A percentile compares a stretch with the other conserved stretches of the same genome.
Evolutionary conservation across 2,888 invertebrate genomes (phyloP).

Genomic region (Drosophila merina): DNA sequence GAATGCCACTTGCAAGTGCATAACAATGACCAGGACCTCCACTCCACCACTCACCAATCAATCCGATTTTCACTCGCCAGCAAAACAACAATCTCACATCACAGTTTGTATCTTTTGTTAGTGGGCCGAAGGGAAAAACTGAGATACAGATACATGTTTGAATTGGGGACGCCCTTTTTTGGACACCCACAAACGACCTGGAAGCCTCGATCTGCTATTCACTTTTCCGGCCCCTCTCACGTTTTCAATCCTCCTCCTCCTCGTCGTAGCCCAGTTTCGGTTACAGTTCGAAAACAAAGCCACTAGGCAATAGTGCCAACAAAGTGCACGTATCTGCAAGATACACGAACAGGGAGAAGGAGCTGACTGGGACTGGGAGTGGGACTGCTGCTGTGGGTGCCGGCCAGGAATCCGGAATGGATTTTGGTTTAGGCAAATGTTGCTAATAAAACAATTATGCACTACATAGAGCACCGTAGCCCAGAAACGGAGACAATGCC

Average conservation of each 20-base stretch:
- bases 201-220: constrained; percentile 41
- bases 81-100: constrained; percentile 21
- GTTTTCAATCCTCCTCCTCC: constrained; percentile 10
- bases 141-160: constrained; percentile 28
- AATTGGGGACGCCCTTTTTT: constrained; percentile 43
- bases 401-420: constrained; percentile 52
- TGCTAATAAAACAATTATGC: constrained; percentile 76
- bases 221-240: constrained; percentile 34
- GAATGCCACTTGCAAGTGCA: constrained; percentile 43
- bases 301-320: constrained; percentile 45
- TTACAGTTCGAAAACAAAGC: constrained; percentile 57
- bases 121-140: neutral
- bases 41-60: constrained; percentile 41
- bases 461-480: constrained; percentile 47
- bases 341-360: constrained; percentile 51
- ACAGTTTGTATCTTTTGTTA: constrained; percentile 14
- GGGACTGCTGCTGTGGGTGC: constrained; percentile 24
- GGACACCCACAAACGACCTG: constrained; percentile 40
- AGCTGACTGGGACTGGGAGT: constrained; percentile 7
- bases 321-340: constrained; percentile 65
- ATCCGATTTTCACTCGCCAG: constrained; percentile 34
- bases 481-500: constrained; percentile 37
- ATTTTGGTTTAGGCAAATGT: constrained; percentile 70
- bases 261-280: constrained; percentile 39
- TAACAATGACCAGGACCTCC: constrained; percentile 14